phyloP scores from a whole-genome alignment of 2,113 vertebrate species.

The Psilopogon haemacephalus region DNA sequence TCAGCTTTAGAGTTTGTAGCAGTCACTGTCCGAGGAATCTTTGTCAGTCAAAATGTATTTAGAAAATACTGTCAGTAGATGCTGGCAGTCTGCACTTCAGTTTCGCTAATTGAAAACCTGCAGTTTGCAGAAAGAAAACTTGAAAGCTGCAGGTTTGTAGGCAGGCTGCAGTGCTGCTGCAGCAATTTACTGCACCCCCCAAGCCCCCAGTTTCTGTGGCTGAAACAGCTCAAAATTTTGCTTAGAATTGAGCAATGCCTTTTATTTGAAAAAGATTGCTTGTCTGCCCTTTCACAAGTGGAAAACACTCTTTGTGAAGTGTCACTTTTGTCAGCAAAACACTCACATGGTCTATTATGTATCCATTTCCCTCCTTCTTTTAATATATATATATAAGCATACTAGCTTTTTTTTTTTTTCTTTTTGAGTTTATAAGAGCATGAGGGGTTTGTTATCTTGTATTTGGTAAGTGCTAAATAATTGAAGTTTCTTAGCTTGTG shows the following conservation, averaged over 20 bases:
- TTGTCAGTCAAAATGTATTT: background rate
- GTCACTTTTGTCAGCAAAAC: background rate
- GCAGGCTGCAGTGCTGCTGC: background rate
- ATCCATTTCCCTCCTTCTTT: background rate
- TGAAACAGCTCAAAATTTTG: background rate
- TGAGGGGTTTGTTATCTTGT: background rate
- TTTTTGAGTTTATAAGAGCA: background rate
- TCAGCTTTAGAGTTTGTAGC: background rate
- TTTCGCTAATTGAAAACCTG: too few species aligned
- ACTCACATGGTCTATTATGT: background rate
- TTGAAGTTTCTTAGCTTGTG: background rate
- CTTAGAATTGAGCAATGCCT: conserved; percentile 42
- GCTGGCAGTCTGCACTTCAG: background rate
- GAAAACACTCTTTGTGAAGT: conserved; percentile 3
- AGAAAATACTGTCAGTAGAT: background rate
- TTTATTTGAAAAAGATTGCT: background rate
- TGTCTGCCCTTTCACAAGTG: background rate
- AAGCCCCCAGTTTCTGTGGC: background rate
- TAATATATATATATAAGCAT: too few species aligned
- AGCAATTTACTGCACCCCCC: background rate
- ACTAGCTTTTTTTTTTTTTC: background rate
- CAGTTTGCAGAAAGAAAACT: too few species aligned
- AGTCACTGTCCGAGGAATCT: background rate
- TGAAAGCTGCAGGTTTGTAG: background rate
- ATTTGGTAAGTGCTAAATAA: background rate